Evolutionary conservation across 1,140 invertebrate genomes (phyloP), one percentile per base, ranked within the genome.

Genomic region (Drosophila melanica): DNA sequence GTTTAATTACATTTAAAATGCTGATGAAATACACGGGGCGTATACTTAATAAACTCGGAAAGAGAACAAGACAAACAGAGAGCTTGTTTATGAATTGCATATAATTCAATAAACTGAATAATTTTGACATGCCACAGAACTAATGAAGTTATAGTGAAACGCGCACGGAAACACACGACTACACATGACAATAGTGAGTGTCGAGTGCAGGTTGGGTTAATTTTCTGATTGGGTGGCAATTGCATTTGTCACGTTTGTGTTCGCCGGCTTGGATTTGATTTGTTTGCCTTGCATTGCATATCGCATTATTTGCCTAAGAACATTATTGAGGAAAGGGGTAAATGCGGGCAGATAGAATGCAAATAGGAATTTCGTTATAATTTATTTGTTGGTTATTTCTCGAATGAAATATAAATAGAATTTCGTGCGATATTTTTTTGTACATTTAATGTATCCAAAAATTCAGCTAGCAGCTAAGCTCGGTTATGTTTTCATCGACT

Each of bases 51-150:
- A 77, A 77, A 74, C 53, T 58, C 37, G 41, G 44, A 33, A 23
- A 50, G 30, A 55, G 39, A 57, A 54, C 44, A 20, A 80, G 54
- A 33, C 20, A 39, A 35, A 3, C 18, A 30, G 3, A 48, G 45
- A 65, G 39, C 33, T 57, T 14, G 53, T 50, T 50, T 54, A 41
- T 35, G 12, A 18, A 45, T 59, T 81, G 16, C 68, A 77, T 65
- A 74, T 84, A 84, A 84, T 80, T 84, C 80, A 84, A 84, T 84
- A 84, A 84, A 73, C 64, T 66, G 48, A 51, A 71, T 85, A 79
- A 84, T 63, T 84, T 67, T 76, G 63, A 79, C 64, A 77, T 80
- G 80, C 72, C 77, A 62, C 73, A 80, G 55, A 73, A 85, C 77
- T 85, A 84, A 84, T 84, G 77, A 84, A 85, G 72, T 85, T 66